Base-by-base conservation (phyloP, 2,888 invertebrate species). In the Gisinianus flammeolus region DNA sequence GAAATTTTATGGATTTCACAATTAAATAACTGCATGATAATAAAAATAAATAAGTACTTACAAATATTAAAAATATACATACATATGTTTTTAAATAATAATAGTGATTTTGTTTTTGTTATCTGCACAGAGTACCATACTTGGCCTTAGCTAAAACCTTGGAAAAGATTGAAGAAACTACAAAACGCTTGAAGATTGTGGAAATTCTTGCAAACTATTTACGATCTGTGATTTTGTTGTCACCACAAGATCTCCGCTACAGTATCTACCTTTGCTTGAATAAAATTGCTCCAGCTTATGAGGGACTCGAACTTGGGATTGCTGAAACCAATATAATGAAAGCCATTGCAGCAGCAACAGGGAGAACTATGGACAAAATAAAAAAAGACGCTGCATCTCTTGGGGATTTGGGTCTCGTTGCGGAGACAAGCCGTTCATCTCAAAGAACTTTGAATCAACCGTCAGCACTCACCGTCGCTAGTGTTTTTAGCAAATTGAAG, bases 251-350 rank as follows among this genome's bases (percentile, higher is more conserved):
- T 87, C 89, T 99, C 79, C 86, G 97, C 76, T 91, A 94, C 0
- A 95, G 95, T 85, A 91, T 99, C 24, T 98, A 99, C 87, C 88
- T 99, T 83, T 97, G 97, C 85, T 90, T 98, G n/a, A 99, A 99
- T 88, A 93, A 94, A 87, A 88, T 99, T 66, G 98, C 96, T 0
- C 98, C 99, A 0, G 95, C 97, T 0, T 98, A 97, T 87, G 95
- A 97, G 87, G 98, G 91, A 33, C 85, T 95, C 31, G 96, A 96
- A 87, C 88, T 95, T 85, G 98, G 98, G n/a, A 91, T 97, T 72
- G 98, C 98, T 0, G 98, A 99, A 86, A 94, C 93, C 0, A 93
- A 94, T 82, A 89, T 99, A 71, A 94, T 97, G 92, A 97, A 97
- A 89, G 96, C 97, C 0, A 93, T 98, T 69, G 95, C 95, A 0